These are phyloP conservation scores for Amniataba percoides DNA, from an alignment of 2,797 vertebrate genomes.

Conservation along the genomic window DNA sequence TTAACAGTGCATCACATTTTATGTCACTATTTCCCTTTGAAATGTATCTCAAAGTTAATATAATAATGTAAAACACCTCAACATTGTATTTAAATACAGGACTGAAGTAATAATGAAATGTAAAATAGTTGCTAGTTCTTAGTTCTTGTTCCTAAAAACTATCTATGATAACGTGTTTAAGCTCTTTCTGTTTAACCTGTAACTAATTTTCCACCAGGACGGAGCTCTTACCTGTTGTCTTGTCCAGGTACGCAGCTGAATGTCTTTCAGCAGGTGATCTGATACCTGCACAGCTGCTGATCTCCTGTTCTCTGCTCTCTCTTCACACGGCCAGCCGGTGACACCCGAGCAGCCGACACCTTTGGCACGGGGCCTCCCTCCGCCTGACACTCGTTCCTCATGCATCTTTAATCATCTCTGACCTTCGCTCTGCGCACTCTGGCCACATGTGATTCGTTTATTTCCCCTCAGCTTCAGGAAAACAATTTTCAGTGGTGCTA, in stretches of 20 bases:
- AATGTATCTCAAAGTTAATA: background rate
- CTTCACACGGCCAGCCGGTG: conserved; percentile 58
- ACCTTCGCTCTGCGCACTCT: conserved; percentile 17
- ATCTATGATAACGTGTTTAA: background rate
- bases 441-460: background rate
- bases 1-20: background rate
- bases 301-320: conserved; percentile 74
- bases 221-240: conserved; percentile 67
- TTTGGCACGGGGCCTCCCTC: conserved; percentile 53
- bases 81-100: background rate
- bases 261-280: conserved; percentile 57
- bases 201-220: background rate
- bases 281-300: conserved; percentile 71
- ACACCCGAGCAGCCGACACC: conserved; percentile 80
- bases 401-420: conserved; percentile 76
- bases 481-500: too few species aligned
- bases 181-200: background rate
- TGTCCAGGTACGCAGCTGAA: conserved; percentile 32
- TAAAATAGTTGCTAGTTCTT: background rate
- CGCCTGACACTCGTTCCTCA: conserved; percentile 62
- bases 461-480: background rate
- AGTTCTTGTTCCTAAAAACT: too few species aligned
- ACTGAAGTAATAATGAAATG: too few species aligned
- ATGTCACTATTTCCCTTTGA: background rate
- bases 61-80: background rate